phyloP scores from a whole-genome alignment of 2,888 invertebrate genomes.

The Microctonus brassicae region DNA sequence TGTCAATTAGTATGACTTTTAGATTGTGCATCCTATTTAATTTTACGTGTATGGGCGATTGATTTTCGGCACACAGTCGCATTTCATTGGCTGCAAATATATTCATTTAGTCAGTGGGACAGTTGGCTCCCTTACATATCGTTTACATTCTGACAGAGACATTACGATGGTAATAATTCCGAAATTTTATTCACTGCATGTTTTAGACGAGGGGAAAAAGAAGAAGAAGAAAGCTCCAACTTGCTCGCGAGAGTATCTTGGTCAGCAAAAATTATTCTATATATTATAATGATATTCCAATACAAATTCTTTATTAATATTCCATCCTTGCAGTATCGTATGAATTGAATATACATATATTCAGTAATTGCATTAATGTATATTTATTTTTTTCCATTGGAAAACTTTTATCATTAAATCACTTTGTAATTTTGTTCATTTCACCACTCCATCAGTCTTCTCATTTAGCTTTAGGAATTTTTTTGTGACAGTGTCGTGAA shows the following conservation, averaged over 20 bases:
- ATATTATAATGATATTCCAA: neutral
- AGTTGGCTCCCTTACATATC: neutral
- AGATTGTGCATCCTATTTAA: neutral
- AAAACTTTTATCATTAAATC: neutral
- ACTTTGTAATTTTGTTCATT: neutral
- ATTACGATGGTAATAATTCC: neutral
- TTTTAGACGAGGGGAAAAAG: neutral
- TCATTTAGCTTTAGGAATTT: neutral
- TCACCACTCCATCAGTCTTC: neutral
- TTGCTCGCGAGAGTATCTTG: neutral
- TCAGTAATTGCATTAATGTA: neutral
- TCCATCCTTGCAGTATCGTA: neutral
- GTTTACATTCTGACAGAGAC: neutral
- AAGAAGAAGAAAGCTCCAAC: neutral
- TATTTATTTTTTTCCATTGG: neutral
- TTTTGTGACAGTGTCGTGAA: conserved; percentile 22
- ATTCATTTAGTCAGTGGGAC: neutral
- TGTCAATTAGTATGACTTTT: neutral
- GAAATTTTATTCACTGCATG: neutral
- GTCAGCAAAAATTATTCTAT: neutral
- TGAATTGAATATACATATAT: too few species aligned
- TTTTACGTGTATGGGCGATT: neutral
- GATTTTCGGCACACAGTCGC: neutral
- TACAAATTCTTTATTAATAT: neutral
- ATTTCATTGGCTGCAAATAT: neutral